Evolutionary conservation across 2,113 vertebrate genomes (phyloP), one percentile per base, ranked within the genome.

Genomic region (Rhizomys pruinosus): DNA sequence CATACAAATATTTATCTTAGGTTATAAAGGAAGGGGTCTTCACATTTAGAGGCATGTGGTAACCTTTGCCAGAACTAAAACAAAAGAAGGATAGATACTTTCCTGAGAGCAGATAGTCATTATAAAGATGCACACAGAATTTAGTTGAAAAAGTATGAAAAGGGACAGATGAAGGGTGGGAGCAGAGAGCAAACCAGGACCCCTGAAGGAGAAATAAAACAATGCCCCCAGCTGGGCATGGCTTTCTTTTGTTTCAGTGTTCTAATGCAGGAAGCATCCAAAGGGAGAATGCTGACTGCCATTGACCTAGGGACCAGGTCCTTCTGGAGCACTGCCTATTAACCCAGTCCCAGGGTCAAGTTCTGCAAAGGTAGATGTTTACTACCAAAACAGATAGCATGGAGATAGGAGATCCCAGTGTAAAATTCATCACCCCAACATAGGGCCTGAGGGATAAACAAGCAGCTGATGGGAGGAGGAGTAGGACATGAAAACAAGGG

Each of bases 221-320:
- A 19, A 9, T 32, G 1, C 44, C 64, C 25, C 57, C 2, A 5
- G 3, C 7, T 0, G 5, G 32, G 29, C 10, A 15, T 6, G 47
- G 16, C 27, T 0, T 39, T 2, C 2, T 34, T 59, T 3, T 12
- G 47, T 4, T 20, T 23, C 11, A 42, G 6, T 9, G 68, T 32
- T 74, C 59, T 7, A 22, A 17, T 3, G 10, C 34, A 34, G 12
- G 68, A 16, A 13, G 76, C 9, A 59, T 15, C 61, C 5, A 0
- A 39, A 11, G 68, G 66, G 16, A 23, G 5, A 22, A 25, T 2
- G 5, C 37, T 6, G 10, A 12, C 17, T 4, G 34, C 6, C 0
- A n/a, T n/a, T n/a, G n/a, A n/a, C n/a, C n/a, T n/a, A n/a, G 47
- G 47, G 47, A 11, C 47, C 11, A 52, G 47, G 47, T 52, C 47